Conservation (phyloP, 2,797 vertebrate species). For the Siniperca scherzeri region DNA sequence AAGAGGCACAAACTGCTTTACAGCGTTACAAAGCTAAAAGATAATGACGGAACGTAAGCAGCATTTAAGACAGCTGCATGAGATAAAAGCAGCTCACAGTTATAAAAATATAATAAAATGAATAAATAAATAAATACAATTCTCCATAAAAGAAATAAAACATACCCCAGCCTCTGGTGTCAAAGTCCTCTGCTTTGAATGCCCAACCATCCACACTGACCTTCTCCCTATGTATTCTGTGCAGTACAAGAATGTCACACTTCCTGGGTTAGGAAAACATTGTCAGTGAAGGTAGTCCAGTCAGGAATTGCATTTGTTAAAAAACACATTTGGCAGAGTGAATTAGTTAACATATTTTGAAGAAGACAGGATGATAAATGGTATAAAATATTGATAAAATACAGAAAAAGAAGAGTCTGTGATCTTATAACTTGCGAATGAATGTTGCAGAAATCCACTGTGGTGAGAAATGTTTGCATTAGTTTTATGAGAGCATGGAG, state of each 20-base stretch:
- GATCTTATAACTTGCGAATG: too few species aligned
- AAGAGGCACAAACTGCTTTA: too few species aligned
- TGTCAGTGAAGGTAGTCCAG: background rate
- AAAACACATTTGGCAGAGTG: background rate
- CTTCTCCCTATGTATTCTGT: background rate
- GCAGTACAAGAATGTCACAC: background rate
- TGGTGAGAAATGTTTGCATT: background rate
- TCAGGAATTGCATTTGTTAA: background rate
- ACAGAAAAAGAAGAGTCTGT: too few species aligned
- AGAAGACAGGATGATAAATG: background rate
- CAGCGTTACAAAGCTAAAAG: background rate
- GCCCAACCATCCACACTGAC: background rate
- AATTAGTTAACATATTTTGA: background rate
- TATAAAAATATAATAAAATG: background rate
- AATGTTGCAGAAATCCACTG: background rate
- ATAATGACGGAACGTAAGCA: background rate
- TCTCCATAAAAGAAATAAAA: background rate
- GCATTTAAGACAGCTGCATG: background rate
- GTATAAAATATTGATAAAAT: background rate
- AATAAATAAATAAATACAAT: background rate
- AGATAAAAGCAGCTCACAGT: too few species aligned
- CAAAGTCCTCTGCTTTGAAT: background rate
- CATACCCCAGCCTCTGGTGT: background rate
- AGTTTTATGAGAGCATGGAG: background rate
- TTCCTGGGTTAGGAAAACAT: background rate